Conservation (phyloP, 2,113 vertebrate species). For the Tapirus terrestris region DNA sequence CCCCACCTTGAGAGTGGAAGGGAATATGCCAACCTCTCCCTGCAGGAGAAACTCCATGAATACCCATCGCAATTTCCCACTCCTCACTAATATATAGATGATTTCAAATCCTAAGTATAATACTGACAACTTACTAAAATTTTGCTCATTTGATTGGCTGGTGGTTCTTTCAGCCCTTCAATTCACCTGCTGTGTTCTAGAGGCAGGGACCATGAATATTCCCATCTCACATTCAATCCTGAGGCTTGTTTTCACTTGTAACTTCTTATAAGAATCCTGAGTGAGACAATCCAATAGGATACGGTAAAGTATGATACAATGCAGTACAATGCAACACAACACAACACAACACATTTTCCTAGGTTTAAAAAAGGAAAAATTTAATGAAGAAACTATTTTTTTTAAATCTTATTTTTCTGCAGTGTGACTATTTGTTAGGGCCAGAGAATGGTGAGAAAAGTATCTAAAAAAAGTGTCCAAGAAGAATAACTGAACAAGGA, state of each 20-base stretch:
- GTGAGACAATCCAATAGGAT: background rate
- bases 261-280: conserved; percentile 12
- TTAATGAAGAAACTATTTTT: background rate
- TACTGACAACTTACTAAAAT: conserved; percentile 48
- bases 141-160: conserved; percentile 68
- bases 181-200: conserved; percentile 53
- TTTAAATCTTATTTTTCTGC: background rate
- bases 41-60: conserved; percentile 63
- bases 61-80: conserved; percentile 67
- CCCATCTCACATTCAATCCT: conserved; percentile 46
- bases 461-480: background rate
- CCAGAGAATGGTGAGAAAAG: background rate
- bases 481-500: background rate
- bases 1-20: conserved; percentile 64
- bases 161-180: conserved; percentile 71
- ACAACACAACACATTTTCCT: background rate
- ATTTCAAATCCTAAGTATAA: conserved; percentile 70
- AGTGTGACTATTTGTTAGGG: background rate
- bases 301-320: background rate
- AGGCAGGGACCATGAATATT: background rate
- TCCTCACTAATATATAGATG: conserved; percentile 65
- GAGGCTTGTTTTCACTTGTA: conserved; percentile 68
- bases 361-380: background rate
- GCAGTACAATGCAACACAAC: background rate
- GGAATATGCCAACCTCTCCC: conserved; percentile 52